A percentile compares a stretch with the other conserved stretches of the same genome.
Evolutionary conservation across 2,888 invertebrate species (phyloP).

Genomic region (Uloborus plumipes): DNA sequence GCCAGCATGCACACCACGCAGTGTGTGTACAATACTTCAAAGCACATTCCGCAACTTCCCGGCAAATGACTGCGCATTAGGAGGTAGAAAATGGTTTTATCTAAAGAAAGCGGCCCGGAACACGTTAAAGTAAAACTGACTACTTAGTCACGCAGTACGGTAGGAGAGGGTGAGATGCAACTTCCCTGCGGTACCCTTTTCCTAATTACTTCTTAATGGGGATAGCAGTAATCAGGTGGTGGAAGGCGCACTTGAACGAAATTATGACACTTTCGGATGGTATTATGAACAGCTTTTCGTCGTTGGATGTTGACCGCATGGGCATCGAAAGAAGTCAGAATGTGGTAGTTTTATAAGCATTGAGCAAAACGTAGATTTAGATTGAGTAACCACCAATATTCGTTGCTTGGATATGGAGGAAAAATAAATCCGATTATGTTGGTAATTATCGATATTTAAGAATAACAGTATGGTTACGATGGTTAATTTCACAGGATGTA

Average conservation of each 20-base stretch:
- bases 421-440: no score
- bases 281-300: no score
- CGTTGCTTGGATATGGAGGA: no score
- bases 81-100: constrained; percentile 22
- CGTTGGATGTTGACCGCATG: no score
- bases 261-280: constrained; percentile 6
- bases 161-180: constrained; percentile 29
- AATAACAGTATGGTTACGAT: no score
- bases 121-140: constrained; percentile 2
- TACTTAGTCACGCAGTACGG: constrained; percentile 27
- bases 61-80: constrained; percentile 44
- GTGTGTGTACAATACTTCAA: constrained; percentile 2
- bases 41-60: constrained; percentile 19
- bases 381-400: no score
- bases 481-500: no score
- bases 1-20: neutral
- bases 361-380: no score
- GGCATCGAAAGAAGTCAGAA: no score
- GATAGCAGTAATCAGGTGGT: constrained; percentile 1
- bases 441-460: no score
- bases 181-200: constrained; percentile 20
- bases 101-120: no score
- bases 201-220: constrained; percentile 55
- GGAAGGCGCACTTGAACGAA: neutral
- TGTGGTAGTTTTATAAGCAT: no score